phyloP scores from a whole-genome alignment of 1,140 invertebrate species.

The Drosophila ohnishii region DNA sequence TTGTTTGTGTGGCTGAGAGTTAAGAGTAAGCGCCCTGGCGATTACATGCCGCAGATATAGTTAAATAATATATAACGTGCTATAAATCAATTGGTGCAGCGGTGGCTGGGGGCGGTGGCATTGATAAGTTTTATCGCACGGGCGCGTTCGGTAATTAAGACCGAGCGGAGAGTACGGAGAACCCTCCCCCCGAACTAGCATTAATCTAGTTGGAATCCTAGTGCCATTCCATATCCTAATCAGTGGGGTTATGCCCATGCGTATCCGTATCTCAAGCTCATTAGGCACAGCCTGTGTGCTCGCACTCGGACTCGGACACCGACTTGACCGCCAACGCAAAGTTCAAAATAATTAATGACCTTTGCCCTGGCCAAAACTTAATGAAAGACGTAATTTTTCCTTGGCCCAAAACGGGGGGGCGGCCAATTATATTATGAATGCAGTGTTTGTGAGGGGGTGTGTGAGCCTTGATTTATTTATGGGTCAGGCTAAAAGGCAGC shows the following conservation, averaged over 20 bases:
- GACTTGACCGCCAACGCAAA: slow-evolving; percentile 71
- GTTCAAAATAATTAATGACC: slow-evolving; percentile 82
- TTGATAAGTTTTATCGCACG: slow-evolving; percentile 80
- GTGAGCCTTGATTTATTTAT: slow-evolving; percentile 75
- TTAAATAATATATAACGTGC: slow-evolving; percentile 78
- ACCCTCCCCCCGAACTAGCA: slow-evolving; percentile 56
- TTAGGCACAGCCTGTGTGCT: slow-evolving; percentile 76
- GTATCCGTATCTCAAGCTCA: slow-evolving; percentile 75
- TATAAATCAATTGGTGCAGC: slow-evolving; percentile 68
- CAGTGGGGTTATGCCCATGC: slow-evolving; percentile 41
- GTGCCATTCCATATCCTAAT: slow-evolving; percentile 39
- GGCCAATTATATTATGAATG: slow-evolving; percentile 44
- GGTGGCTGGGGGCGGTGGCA: slow-evolving; percentile 32
- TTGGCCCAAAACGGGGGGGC: background rate
- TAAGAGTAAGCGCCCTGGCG: slow-evolving; percentile 54
- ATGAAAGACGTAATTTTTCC: slow-evolving; percentile 79
- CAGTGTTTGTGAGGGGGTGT: slow-evolving; percentile 26
- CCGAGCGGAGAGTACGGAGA: background rate
- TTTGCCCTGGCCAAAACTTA: slow-evolving; percentile 69
- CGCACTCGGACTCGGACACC: slow-evolving; percentile 1
- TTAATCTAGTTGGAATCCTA: slow-evolving; percentile 58
- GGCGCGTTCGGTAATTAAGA: slow-evolving; percentile 77
- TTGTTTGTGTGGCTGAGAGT: slow-evolving; percentile 31
- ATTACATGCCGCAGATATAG: slow-evolving; percentile 55
- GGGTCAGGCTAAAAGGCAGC: slow-evolving; percentile 48